Conservation (phyloP, 2,113 vertebrate genomes). For the Scopus umbretta region DNA sequence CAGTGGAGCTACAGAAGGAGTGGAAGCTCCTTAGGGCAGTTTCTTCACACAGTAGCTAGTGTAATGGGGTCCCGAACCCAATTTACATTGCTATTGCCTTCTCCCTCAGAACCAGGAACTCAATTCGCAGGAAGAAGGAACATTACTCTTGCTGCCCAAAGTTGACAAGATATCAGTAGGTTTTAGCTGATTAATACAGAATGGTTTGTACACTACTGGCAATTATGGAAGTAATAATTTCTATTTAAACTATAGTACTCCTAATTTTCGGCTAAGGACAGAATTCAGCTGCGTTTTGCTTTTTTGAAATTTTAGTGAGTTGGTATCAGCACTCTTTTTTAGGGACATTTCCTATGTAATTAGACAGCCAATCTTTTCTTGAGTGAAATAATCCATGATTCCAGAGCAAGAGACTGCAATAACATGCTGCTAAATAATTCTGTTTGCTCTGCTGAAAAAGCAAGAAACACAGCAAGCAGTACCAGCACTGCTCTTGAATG, state of each 20-base stretch:
- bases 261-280: background rate
- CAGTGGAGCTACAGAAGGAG: background rate
- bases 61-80: background rate
- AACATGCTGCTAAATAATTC: background rate
- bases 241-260: background rate
- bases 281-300: background rate
- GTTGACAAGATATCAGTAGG: background rate
- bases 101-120: background rate
- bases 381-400: background rate
- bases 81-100: background rate
- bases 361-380: background rate
- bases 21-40: background rate
- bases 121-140: background rate
- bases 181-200: background rate
- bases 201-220: background rate
- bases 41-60: background rate
- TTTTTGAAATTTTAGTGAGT: background rate
- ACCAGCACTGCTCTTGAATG: background rate
- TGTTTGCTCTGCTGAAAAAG: background rate
- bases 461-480: background rate
- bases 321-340: background rate
- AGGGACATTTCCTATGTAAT: background rate
- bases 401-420: background rate
- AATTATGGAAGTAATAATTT: background rate
- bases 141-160: background rate